Percentiles rank a stretch among this genome's conserved stretches.
Evolutionary conservation across 2,113 vertebrate genomes (phyloP).

Genomic region (Trematocara nigrifrons): DNA sequence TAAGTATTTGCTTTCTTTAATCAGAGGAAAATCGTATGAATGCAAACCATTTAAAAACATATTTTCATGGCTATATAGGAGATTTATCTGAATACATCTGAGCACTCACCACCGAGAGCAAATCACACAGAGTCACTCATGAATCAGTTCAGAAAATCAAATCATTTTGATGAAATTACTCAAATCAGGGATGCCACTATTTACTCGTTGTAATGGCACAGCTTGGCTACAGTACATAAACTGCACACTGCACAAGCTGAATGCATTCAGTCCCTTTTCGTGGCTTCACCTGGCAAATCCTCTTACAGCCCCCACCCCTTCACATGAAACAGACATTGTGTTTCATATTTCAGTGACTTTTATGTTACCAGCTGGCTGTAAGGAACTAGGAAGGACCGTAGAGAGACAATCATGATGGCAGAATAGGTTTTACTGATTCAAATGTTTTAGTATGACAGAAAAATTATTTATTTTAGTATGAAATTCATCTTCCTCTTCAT

Average conservation of each 20-base stretch:
- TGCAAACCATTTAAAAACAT: background rate
- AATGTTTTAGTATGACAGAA: background rate
- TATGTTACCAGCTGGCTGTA: background rate
- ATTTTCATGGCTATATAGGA: background rate
- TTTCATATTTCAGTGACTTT: background rate
- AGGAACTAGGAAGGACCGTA: background rate
- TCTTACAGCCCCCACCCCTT: background rate
- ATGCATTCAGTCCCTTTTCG: background rate
- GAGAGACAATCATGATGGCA: constrained; percentile 34
- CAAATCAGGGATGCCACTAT: background rate
- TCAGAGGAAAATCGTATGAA: background rate
- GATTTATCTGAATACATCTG: background rate
- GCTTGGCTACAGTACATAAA: background rate
- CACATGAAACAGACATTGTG: background rate
- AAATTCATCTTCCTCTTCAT: background rate
- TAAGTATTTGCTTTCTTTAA: background rate
- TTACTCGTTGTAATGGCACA: background rate
- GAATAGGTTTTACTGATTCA: background rate
- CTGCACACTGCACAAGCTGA: background rate
- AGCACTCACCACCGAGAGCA: background rate
- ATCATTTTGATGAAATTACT: background rate
- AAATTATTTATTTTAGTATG: constrained; percentile 30
- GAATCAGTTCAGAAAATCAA: background rate
- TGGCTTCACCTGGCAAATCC: background rate
- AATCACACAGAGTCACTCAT: background rate